Conservation (phyloP, 2,888 invertebrate genomes). For the Pterostichus madidus region DNA sequence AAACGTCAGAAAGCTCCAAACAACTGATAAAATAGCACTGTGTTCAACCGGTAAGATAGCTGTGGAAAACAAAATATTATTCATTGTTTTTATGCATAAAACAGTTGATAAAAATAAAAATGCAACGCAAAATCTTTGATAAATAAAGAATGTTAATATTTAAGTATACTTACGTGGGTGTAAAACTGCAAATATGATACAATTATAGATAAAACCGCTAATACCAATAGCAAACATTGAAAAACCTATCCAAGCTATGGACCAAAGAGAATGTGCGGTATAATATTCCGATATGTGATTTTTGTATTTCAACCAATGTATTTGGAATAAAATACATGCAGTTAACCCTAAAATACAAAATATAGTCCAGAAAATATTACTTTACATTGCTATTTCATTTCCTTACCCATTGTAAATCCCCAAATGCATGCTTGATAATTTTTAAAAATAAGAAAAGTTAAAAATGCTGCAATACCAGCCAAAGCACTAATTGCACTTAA, state of each 20-base stretch:
- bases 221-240: constrained; percentile 77
- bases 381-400: constrained; percentile 35
- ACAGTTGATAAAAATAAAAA: background rate
- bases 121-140: background rate
- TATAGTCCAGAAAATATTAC: constrained; percentile 54
- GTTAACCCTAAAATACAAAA: constrained; percentile 70
- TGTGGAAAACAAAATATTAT: constrained; percentile 70
- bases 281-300: constrained; percentile 78
- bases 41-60: constrained; percentile 77
- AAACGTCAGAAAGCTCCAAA: constrained; percentile 80
- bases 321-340: constrained; percentile 69
- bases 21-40: constrained; percentile 78
- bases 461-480: constrained; percentile 68
- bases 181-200: constrained; percentile 77
- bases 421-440: constrained; percentile 70
- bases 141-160: constrained; percentile 2
- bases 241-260: constrained; percentile 78
- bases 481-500: constrained; percentile 63
- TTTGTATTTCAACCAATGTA: constrained; percentile 71
- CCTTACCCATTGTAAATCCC: constrained; percentile 69
- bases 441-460: constrained; percentile 69
- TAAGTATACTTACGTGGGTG: constrained; percentile 75
- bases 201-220: constrained; percentile 78
- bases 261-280: constrained; percentile 77
- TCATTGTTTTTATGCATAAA: too few species aligned